Evolutionary conservation across 2,797 vertebrate genomes (phyloP).

Genomic region (Phataginus tricuspis): DNA sequence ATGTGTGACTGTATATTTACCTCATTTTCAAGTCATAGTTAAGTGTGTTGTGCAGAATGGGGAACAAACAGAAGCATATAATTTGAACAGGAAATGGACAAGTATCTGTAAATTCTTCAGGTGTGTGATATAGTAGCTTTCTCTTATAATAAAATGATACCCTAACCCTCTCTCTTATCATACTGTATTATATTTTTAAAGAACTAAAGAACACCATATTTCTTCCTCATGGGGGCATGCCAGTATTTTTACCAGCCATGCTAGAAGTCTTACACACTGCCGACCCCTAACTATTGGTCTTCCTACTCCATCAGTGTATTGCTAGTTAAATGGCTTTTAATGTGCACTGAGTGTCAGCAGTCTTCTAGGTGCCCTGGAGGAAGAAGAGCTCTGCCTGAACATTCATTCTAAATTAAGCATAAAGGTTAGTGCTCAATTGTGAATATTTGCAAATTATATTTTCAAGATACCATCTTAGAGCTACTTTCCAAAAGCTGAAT

Average conservation of each 20-base stretch:
- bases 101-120: neutral
- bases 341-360: constrained; percentile 33
- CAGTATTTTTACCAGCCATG: neutral
- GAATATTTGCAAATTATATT: constrained; percentile 66
- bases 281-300: neutral
- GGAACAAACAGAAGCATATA: constrained; percentile 26
- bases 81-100: neutral
- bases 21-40: constrained; percentile 18
- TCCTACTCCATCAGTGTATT: neutral
- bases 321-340: constrained; percentile 36
- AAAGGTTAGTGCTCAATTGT: constrained; percentile 45
- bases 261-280: neutral
- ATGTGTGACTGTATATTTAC: neutral
- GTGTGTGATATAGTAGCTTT: neutral
- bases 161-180: neutral
- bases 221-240: neutral
- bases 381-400: constrained; percentile 48
- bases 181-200: neutral
- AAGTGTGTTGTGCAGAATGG: neutral
- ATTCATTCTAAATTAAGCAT: constrained; percentile 71
- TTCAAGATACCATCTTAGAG: constrained; percentile 58
- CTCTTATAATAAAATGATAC: constrained; percentile 13
- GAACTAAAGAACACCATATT: neutral
- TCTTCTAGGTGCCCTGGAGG: constrained; percentile 54
- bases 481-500: constrained; percentile 41